Percentiles rank a stretch among this genome's conserved stretches.
Evolutionary conservation across 2,888 invertebrate species (phyloP).

Genomic region (Synergus umbraculus): DNA sequence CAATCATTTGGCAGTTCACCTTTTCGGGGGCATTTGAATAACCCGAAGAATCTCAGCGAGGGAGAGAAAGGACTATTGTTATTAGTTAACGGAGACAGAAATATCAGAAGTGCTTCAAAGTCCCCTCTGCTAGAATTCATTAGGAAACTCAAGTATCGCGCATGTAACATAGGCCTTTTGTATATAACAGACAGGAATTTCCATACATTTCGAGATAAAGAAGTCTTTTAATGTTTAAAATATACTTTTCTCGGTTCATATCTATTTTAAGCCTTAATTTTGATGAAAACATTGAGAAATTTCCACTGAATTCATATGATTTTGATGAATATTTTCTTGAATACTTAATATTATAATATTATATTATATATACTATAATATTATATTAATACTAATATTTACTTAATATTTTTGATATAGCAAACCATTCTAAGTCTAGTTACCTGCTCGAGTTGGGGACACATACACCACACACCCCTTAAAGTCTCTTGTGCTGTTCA

Average conservation of each 20-base stretch:
- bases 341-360: no score
- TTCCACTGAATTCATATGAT: no score
- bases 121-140: constrained; percentile 68
- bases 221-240: no score
- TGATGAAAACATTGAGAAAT: no score
- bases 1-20: neutral
- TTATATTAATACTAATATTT: no score
- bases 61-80: neutral
- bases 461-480: constrained; percentile 14
- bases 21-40: neutral
- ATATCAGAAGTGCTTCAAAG: constrained; percentile 68
- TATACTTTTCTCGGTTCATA: no score
- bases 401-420: neutral
- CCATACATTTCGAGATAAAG: no score
- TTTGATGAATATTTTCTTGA: neutral
- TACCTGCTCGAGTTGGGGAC: constrained; percentile 5
- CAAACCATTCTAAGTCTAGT: neutral
- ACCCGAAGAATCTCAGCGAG: neutral
- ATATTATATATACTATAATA: no score
- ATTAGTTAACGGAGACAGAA: constrained; percentile 57
- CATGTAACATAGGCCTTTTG: constrained; percentile 66
- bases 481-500: constrained; percentile 6
- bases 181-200: constrained; percentile 43
- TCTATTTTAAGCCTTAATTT: no score
- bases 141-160: constrained; percentile 69